Percentiles rank a stretch among this genome's conserved stretches.
Conservation (phyloP, 2,888 invertebrate genomes). For the Dorcus hopei region DNA sequence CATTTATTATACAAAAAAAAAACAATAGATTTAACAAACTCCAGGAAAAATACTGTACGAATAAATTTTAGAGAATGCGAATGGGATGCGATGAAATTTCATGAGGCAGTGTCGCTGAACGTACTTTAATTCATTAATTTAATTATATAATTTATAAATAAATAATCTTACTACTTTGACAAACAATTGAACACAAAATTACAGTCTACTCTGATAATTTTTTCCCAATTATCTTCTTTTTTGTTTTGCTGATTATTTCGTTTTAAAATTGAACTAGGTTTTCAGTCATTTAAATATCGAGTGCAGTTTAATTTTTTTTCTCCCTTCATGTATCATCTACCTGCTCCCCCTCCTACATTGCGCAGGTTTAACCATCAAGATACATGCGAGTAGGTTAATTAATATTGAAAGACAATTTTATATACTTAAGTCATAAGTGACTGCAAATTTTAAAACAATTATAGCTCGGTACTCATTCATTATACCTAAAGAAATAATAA, state of each 20-base stretch:
- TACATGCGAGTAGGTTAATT: background rate
- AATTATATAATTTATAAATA: slow-evolving; percentile 23
- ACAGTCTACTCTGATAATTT: slow-evolving; percentile 30
- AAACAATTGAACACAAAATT: slow-evolving; percentile 31
- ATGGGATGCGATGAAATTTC: slow-evolving; percentile 13
- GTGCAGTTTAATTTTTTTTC: background rate
- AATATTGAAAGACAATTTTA: background rate
- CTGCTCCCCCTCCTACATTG: background rate
- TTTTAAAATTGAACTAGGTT: slow-evolving; percentile 5
- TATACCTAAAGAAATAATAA: background rate
- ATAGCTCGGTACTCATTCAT: too few species aligned
- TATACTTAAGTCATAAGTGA: background rate
- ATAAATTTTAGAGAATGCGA: slow-evolving; percentile 6
- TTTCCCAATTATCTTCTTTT: slow-evolving; percentile 1
- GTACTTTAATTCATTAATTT: slow-evolving; percentile 10
- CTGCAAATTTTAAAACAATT: background rate
- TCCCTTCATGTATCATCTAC: background rate
- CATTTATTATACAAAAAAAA: slow-evolving; percentile 18
- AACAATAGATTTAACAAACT: slow-evolving; percentile 20
- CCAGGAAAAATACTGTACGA: slow-evolving; percentile 15
- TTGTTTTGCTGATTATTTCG: background rate
- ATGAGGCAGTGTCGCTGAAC: slow-evolving; percentile 17
- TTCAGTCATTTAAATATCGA: slow-evolving; percentile 2
- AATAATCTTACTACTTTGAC: slow-evolving; percentile 17
- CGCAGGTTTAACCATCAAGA: background rate